Evolutionary conservation across 2,113 vertebrate genomes (phyloP), one percentile per base, ranked within the genome.

Genomic region (Globicephala melas): DNA sequence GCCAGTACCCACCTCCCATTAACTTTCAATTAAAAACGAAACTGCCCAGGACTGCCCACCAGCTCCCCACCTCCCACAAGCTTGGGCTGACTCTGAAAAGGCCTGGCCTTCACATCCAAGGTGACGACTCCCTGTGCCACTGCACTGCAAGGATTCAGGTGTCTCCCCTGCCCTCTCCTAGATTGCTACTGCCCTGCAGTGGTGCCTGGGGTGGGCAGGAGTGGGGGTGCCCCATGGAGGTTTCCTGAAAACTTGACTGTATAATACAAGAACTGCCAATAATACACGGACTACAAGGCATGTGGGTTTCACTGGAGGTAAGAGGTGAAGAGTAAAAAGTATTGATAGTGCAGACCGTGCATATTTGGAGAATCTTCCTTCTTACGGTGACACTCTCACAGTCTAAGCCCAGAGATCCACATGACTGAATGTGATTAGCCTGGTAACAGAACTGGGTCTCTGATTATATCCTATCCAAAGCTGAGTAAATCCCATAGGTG

Each of bases 1-100:
- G n/a, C n/a, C 23, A 55, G 23, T 23, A 33, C 26, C 41, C 44
- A 67, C 9, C 12, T 76, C 68, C 91, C 25, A 47, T 25, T 23
- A 82, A 71, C 33, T 20, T 93, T 84, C 58, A 15, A 17, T 41
- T 71, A 50, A 81, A 88, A 79, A 60, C 21, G 44, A 28, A 91
- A 74, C 70, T 67, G 26, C 17, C 26, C 17, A 12, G 28, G 85
- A 87, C 63, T 83, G 70, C 23, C 41, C 44, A 31, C 62, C 70
- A 18, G 33, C 18, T 41, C 38, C 17, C 8, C 21, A 33, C 33
- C n/a, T 53, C 70, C 70, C 62, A 31, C 6, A 38, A 25, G 50
- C 62, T 58, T 76, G 58, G 36, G 79, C 25, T 15, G 36, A 65
- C 74, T 7, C 68, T 70, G 63, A 50, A 53, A 63, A 71, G 63